Evolutionary conservation across 2,888 invertebrate species (phyloP), one percentile per base, ranked within the genome.

Genomic region (Hyposoter didymator): DNA sequence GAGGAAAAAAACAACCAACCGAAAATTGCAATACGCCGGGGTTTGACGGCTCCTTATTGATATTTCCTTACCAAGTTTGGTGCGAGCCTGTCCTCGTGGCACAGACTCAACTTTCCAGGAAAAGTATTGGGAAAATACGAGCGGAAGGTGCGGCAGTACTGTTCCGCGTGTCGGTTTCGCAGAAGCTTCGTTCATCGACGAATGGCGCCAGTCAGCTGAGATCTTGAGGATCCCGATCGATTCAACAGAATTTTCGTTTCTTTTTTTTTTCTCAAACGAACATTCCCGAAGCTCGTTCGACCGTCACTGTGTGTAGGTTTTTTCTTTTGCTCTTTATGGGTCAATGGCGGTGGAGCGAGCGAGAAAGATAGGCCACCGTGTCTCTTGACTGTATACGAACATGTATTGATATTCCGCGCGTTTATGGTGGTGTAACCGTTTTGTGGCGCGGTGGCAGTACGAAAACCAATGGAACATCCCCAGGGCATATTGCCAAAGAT

Each of bases 151-250:
- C 47, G 64, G 66, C 67, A 45, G 39, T 59, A 14, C 12, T 43
- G 19, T 74, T 35, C 45, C 28, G 35, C 66, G 19, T 49, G 47
- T 55, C 12, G 52, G 49, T 66, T 83, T 82, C 79, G 83, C 70
- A 73, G 70, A 80, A 74, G 62, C 69, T 78, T 69, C 55, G 39
- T 32, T n/a, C 55, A 59, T 69, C 14, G 62, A 17, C 66, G 17
- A 75, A 67, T 39, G 85, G 85, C 85, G 85, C 85, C 85, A 86
- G 81, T 86, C 82, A 82, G 82, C 85, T 82, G 82, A 35, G 82
- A 82, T 79, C 75, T 66, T 28, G 22, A 83, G 78, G 49, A 85
- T 78, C 76, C 55, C 55, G n/a, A 79, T 14, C 43, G 55, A 69
- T 80, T 81, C 78, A 67, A 52, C 73, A 74, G 69, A 43, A 76